phyloP scores from a whole-genome alignment of 2,797 vertebrate species.

The Spinus pinus region DNA sequence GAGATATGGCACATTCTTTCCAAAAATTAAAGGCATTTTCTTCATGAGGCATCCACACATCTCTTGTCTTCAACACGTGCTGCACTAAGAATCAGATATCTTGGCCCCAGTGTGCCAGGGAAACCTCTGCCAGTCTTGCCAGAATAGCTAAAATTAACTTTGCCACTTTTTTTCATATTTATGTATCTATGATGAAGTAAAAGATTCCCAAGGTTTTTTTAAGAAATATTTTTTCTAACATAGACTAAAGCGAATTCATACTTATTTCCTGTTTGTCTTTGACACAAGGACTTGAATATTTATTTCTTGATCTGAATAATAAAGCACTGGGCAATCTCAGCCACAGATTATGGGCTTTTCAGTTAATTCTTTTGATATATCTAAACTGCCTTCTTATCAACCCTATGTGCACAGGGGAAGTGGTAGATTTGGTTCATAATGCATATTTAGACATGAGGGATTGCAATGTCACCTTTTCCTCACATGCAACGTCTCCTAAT shows the following conservation, averaged over 20 bases:
- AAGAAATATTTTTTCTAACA: background rate
- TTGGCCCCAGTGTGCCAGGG: background rate
- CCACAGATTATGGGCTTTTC: background rate
- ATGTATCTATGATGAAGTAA: background rate
- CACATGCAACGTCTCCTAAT: background rate
- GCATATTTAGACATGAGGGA: background rate
- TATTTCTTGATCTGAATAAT: background rate
- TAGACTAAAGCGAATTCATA: accelerated
- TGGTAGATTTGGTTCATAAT: background rate
- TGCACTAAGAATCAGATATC: background rate
- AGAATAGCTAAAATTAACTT: background rate
- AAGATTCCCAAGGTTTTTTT: background rate
- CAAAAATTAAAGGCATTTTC: background rate
- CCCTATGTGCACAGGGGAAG: background rate
- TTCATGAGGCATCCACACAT: background rate
- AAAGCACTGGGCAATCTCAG: background rate
- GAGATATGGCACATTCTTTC: background rate
- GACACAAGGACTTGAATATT: background rate
- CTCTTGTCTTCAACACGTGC: background rate
- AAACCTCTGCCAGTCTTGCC: background rate
- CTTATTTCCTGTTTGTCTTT: background rate
- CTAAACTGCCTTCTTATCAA: background rate
- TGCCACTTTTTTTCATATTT: background rate
- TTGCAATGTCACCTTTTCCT: background rate
- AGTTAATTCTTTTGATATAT: background rate